A percentile compares a stretch with the other conserved stretches of the same genome.
Conservation (phyloP, 1,140 invertebrate species). For the Panulirus ornatus region DNA sequence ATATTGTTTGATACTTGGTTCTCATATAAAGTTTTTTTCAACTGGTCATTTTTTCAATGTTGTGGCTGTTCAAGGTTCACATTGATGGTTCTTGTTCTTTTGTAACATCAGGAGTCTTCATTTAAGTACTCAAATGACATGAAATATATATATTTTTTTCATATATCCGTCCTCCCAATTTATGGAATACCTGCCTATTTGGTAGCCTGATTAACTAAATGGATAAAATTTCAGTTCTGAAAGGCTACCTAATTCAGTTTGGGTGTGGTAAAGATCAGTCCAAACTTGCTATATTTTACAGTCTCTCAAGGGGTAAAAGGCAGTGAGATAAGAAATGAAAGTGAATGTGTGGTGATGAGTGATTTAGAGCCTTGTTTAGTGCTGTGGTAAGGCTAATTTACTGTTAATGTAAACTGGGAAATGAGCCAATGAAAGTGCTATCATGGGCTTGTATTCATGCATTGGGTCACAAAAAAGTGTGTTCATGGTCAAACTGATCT, state of each 20-base stretch:
- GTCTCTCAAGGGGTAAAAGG: background rate
- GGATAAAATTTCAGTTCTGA: background rate
- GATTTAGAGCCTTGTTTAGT: no score
- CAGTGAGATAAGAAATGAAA: background rate
- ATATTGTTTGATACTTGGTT: background rate
- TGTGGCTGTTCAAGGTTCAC: no score
- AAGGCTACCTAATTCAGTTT: background rate
- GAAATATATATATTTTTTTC: background rate
- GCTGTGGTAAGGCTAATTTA: no score
- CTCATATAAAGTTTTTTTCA: background rate
- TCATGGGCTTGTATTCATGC: background rate
- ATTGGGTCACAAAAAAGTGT: background rate
- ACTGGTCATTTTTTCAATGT: background rate
- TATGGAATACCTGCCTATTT: conserved; percentile 6
- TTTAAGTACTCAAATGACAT: background rate
- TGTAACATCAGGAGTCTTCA: background rate
- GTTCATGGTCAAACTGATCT: background rate
- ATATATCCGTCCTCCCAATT: conserved; percentile 33
- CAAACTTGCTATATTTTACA: background rate
- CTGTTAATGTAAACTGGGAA: background rate
- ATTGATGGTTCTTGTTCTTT: conserved; percentile 9
- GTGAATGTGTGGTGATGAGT: background rate
- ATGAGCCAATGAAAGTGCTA: background rate
- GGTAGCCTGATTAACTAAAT: background rate
- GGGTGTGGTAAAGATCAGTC: background rate